Evolutionary conservation across 2,113 vertebrate species (phyloP), one percentile per base, ranked within the genome.

Genomic region (Triplophysa tibetana): DNA sequence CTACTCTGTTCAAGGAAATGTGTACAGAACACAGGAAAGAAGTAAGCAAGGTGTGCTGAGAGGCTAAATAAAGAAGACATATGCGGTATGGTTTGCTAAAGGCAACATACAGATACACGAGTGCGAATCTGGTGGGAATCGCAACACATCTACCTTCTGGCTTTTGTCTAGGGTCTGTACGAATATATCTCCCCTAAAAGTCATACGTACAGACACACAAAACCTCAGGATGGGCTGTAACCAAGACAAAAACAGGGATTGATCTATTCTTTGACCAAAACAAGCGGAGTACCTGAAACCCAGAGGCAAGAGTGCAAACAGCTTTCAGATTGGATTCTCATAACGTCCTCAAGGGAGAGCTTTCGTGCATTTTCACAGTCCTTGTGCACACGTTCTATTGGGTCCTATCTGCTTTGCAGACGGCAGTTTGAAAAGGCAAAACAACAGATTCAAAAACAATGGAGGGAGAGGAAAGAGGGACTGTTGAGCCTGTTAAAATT

Each of bases 391-490:
- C 1, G 17, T 76, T 76, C 74, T 26, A 79, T 70, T 80, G 81
- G 60, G 62, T 73, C 45, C 54, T 75, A 75, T 83, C 74, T 64
- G 52, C 64, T 73, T 62, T 63, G 72, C 58, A 75, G 58, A 58
- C 62, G 72, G 58, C 17, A 43, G 41, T 60, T 63, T 62, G 38
- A 63, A 75, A 63, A 41, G 26, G 62, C 23, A 23, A 62, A 76
- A 64, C 48, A 69, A 72, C 69, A 66, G 66, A 75, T 80, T 80
- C 65, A 76, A 80, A 83, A 77, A 79, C 75, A 80, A 72, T 45
- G 45, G 61, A 60, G 38, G 56, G 45, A 67, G 75, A 82, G 60
- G 52, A 52, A 65, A 52, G 69, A 72, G 43, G n/a, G 68, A 79
- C 52, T 11, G 66, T 23, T 70, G 77, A 79, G 77, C 54, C 68